Conservation (phyloP, 1,140 invertebrate species). For the Diorhabda sublineata region DNA sequence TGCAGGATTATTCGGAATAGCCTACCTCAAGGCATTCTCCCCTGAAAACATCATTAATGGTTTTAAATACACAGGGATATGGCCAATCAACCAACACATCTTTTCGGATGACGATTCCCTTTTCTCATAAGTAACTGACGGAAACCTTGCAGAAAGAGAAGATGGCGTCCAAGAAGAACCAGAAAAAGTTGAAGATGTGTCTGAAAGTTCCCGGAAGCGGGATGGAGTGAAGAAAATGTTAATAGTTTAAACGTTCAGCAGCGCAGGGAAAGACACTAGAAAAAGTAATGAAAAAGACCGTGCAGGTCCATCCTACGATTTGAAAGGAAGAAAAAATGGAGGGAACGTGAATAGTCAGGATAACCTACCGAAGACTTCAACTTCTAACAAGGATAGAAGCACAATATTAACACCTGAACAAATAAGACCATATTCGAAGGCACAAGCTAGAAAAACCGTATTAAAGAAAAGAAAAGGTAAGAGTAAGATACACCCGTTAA, state of each 20-base stretch:
- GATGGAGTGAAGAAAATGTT: too few relatives aligned
- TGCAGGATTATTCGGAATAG: conserved; percentile 24
- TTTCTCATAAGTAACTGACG: conserved; percentile 13
- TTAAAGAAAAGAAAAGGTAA: not conserved
- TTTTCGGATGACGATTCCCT: conserved; percentile 20
- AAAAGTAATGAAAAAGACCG: not conserved
- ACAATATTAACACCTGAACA: not conserved
- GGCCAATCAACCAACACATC: conserved; percentile 22
- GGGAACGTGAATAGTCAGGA: too few relatives aligned
- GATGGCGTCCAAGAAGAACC: not conserved
- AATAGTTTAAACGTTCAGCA: too few relatives aligned
- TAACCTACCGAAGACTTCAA: not conserved
- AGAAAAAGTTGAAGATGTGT: not conserved
- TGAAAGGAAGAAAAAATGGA: too few relatives aligned
- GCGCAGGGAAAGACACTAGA: not conserved
- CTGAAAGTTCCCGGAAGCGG: too few relatives aligned
- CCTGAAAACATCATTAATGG: conserved; percentile 29
- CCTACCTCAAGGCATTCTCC: conserved; percentile 30
- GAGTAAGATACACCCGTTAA: not conserved
- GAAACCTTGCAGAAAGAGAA: not conserved
- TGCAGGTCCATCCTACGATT: too few relatives aligned
- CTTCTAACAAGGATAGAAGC: not conserved
- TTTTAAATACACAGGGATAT: conserved; percentile 25
- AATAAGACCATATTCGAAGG: not conserved
- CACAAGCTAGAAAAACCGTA: not conserved